Conservation (phyloP, 2,888 invertebrate genomes). For the Eupithecia exiguata region DNA sequence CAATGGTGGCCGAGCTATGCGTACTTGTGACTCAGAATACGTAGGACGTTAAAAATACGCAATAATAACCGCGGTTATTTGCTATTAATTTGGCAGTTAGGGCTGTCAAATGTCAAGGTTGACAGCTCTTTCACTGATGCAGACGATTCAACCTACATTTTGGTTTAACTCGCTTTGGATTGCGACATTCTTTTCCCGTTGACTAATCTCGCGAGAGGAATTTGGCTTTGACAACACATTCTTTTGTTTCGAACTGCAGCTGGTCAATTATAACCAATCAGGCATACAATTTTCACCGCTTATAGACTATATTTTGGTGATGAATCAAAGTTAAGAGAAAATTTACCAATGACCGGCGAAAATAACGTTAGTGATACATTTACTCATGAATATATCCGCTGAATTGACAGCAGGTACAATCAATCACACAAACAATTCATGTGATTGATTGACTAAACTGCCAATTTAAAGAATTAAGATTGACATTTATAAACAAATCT, state of each 20-base stretch:
- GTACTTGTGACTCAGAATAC: slow-evolving; percentile 58
- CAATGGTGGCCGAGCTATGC: slow-evolving; percentile 45
- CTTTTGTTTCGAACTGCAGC: slow-evolving; percentile 21
- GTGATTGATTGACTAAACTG: slow-evolving; percentile 4
- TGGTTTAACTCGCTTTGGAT: slow-evolving; percentile 31
- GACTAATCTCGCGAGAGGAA: slow-evolving; percentile 37
- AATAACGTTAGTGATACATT: no score
- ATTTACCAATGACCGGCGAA: no score
- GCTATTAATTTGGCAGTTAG: slow-evolving; percentile 38
- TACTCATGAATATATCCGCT: no score
- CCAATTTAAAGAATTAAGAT: slow-evolving; percentile 11
- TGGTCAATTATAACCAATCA: background rate
- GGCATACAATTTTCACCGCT: background rate
- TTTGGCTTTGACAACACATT: slow-evolving; percentile 40
- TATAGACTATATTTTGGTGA: no score
- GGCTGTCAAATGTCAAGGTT: slow-evolving; percentile 50
- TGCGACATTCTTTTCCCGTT: slow-evolving; percentile 40
- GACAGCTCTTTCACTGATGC: slow-evolving; percentile 40
- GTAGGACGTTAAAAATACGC: slow-evolving; percentile 62
- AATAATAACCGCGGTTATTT: slow-evolving; percentile 52
- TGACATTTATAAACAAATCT: background rate
- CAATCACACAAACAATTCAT: no score
- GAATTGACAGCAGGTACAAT: no score
- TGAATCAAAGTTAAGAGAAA: no score
- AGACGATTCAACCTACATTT: slow-evolving; percentile 47